These are phyloP conservation scores for Leucania comma DNA, from an alignment of 2,888 invertebrate species.

Conservation along the genomic window DNA sequence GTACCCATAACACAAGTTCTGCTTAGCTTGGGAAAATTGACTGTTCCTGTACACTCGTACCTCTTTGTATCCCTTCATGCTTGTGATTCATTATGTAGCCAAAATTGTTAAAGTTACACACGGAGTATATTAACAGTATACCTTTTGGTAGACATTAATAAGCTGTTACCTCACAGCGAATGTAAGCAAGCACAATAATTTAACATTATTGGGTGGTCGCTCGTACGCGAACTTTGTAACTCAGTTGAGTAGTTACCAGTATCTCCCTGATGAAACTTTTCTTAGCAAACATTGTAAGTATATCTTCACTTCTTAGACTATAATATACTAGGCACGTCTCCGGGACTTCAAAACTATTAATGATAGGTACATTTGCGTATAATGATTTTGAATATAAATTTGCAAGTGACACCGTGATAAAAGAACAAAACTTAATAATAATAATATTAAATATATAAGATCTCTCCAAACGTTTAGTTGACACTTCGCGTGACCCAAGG, in stretches of 20 bases:
- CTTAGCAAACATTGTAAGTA: conserved; percentile 64
- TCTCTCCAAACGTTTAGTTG: too few species aligned
- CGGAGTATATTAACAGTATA: conserved; percentile 32
- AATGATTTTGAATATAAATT: conserved; percentile 11
- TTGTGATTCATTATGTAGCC: conserved; percentile 29
- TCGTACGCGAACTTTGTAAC: conserved; percentile 64
- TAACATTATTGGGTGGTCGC: conserved; percentile 59
- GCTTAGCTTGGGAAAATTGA: too few species aligned
- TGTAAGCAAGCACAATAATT: conserved; percentile 60
- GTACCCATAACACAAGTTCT: too few species aligned
- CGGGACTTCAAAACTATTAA: neutral
- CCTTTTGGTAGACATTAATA: conserved; percentile 48
- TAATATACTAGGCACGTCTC: conserved; percentile 19
- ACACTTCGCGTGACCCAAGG: too few species aligned
- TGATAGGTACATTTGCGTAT: conserved; percentile 5
- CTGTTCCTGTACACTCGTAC: neutral
- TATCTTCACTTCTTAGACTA: conserved; percentile 40
- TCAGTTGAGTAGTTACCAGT: conserved; percentile 61
- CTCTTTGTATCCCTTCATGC: neutral
- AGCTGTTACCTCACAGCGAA: conserved; percentile 40
- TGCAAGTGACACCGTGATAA: conserved; percentile 9
- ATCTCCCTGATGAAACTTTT: conserved; percentile 64
- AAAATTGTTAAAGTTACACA: conserved; percentile 47
- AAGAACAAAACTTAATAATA: conserved; percentile 2
- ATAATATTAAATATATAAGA: too few species aligned